Base-by-base conservation (phyloP, 2,113 vertebrate genomes). In the Strix uralensis region DNA sequence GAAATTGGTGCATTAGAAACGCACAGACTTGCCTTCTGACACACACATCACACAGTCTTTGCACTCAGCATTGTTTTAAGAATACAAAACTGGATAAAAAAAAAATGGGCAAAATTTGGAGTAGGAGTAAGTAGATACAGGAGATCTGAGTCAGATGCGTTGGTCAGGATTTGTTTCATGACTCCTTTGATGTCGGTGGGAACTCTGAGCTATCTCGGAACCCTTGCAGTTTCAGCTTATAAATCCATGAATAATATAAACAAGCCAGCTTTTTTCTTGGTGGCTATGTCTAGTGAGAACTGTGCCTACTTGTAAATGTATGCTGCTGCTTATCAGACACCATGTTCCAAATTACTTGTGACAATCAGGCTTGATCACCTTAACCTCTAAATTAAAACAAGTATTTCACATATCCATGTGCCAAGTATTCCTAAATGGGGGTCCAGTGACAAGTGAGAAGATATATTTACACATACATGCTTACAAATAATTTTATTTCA, bases 141-240 rank as follows among this genome's bases (percentile, higher is more conserved):
- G 52, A 95, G 63, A 34, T 92, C 25, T 8, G 46, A 88, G 46
- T 94, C 81, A 88, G 78, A 91, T 85, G n/a, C 1, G 0, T 80
- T 51, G 67, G 81, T 91, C 71, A 70, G 78, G 59, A 86, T 86
- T 92, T 0, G 1, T 66, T 85, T 62, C 73, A 59, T 0, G 18
- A 27, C 71, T 92, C 42, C 49, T 92, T 79, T 89, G 91, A 69
- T 81, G 61, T n/a, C 74, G 86, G n/a, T 87, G 91, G 89, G 92
- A 95, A 75, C 70, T 63, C 78, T 40, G 78, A 82, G 63, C 75
- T 88, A 20, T 83, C 85, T 73, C 59, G 79, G 77, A 93, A 80
- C 80, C 42, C 77, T 92, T 55, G 51, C 44, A 74, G 63, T 90
- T 94, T 91, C 88, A 91, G 57, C 52, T 95, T 93, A 93, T 78